phyloP scores from a whole-genome alignment of 2,888 invertebrate genomes.

The Agriopis marginaria region DNA sequence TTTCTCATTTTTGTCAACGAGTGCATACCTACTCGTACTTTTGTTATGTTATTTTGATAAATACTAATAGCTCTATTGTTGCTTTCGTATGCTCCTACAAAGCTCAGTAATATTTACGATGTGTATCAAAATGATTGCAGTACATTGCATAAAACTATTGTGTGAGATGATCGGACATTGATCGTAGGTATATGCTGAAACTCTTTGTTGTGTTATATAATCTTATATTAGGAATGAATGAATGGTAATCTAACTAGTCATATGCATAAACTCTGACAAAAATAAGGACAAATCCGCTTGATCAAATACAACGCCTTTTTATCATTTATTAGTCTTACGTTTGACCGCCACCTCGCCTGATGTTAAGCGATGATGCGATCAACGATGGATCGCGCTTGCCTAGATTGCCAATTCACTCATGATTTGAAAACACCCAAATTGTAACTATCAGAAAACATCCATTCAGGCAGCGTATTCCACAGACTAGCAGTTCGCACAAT shows the following conservation, averaged over 20 bases:
- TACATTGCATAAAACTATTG: slow-evolving; percentile 68
- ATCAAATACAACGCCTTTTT: too few species aligned
- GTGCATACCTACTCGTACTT: slow-evolving; percentile 21
- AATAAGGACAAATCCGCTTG: background rate
- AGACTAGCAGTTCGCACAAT: too few species aligned
- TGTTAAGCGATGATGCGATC: too few species aligned
- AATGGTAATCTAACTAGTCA: slow-evolving; percentile 1
- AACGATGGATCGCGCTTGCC: too few species aligned
- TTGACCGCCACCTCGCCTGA: too few species aligned
- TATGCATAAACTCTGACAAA: background rate
- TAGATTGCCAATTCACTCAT: too few species aligned
- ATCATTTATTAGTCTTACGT: too few species aligned
- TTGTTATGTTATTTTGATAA: slow-evolving; percentile 50
- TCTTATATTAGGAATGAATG: slow-evolving; percentile 6
- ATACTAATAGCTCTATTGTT: slow-evolving; percentile 54
- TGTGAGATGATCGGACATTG: slow-evolving; percentile 62
- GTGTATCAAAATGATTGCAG: slow-evolving; percentile 56
- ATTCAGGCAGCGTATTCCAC: too few species aligned
- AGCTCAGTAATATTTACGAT: slow-evolving; percentile 43
- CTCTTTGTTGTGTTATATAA: slow-evolving; percentile 22
- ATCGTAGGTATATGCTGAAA: slow-evolving; percentile 52
- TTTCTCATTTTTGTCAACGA: slow-evolving; percentile 3
- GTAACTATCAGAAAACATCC: too few species aligned
- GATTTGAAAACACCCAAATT: too few species aligned
- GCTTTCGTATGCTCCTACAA: slow-evolving; percentile 42